Evolutionary conservation across 1,140 invertebrate genomes (phyloP).

Genomic region (Lycorma delicatula): DNA sequence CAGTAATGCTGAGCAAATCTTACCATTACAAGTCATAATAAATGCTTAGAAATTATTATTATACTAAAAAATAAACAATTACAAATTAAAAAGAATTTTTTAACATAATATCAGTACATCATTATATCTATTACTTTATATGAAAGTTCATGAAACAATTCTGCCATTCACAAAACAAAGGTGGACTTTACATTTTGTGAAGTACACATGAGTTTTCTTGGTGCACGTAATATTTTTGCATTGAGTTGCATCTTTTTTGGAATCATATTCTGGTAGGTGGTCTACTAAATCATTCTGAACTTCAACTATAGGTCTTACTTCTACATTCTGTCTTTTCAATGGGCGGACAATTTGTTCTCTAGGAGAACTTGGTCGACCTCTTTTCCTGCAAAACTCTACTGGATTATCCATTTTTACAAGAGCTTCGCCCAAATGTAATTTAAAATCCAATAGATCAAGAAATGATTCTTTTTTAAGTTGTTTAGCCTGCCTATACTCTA

Average conservation of each 20-base stretch:
- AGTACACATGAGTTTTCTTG: constrained; percentile 13
- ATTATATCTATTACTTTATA: too few relatives aligned
- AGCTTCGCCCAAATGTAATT: constrained; percentile 8
- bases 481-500: constrained; percentile 26
- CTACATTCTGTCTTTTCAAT: not conserved
- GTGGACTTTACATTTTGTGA: constrained; percentile 1
- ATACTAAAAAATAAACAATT: too few relatives aligned
- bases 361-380: constrained; percentile 10
- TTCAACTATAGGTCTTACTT: constrained; percentile 10
- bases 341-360: not conserved
- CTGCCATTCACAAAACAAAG: constrained; percentile 6
- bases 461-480: constrained; percentile 13
- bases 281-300: constrained; percentile 17
- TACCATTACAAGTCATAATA: too few relatives aligned
- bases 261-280: constrained; percentile 16
- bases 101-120: too few relatives aligned
- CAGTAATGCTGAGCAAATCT: too few relatives aligned
- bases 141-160: too few relatives aligned
- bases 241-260: constrained; percentile 9
- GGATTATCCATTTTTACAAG: constrained; percentile 9
- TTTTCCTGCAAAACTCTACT: not conserved
- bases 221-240: constrained; percentile 15
- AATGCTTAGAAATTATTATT: too few relatives aligned
- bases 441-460: constrained; percentile 17
- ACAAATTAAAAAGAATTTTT: too few relatives aligned